Base-by-base conservation (phyloP, 2,797 vertebrate genomes). In the Hyperoplus immaculatus region DNA sequence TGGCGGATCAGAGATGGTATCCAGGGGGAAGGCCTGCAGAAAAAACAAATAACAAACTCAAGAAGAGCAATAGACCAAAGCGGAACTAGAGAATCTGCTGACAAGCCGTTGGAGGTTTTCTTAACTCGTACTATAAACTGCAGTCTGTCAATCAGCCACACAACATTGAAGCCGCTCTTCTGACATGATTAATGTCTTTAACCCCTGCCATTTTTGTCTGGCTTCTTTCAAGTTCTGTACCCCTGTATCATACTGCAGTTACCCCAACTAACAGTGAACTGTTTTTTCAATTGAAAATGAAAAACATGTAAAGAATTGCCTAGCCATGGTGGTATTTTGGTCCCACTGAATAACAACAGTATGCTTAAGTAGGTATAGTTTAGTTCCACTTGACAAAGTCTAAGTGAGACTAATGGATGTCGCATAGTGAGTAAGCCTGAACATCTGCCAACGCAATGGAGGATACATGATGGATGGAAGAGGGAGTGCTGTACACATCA, bases 401-500 rank as follows among this genome's bases (percentile, higher is more conserved):
- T 66, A 36, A 51, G 12, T 41, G 36, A 42, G 13, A 69, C 57
- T 50, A 39, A 42, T 55, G 47, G 43, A 7, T 39, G 51, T 14
- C 60, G n/a, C 4, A 7, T 10, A 18, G 21, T 59, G 36, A 68
- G 47, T 12, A 49, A 18, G 16, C 63, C 1, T 1, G 38, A 71
- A 55, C 63, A 69, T 77, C 49, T 73, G 55, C 56, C 46, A 38
- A 64, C 61, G 15, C 75, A 71, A 75, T 58, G 38, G 41, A 43
- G 36, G 18, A 71, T 43, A 68, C 65, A 75, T 80, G 62, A 80
- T 72, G 14, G 49, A 74, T 73, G 41, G n/a, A 15, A 12, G 6
- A 64, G 18, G 4, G 16, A 29, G 43, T 36, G 14, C 64, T 64
- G 36, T 53, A 29, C 45, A 75, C 63, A 15, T 59, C 4, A 14